Conservation (phyloP, 2,113 vertebrate species). For the Smithornis capensis region DNA sequence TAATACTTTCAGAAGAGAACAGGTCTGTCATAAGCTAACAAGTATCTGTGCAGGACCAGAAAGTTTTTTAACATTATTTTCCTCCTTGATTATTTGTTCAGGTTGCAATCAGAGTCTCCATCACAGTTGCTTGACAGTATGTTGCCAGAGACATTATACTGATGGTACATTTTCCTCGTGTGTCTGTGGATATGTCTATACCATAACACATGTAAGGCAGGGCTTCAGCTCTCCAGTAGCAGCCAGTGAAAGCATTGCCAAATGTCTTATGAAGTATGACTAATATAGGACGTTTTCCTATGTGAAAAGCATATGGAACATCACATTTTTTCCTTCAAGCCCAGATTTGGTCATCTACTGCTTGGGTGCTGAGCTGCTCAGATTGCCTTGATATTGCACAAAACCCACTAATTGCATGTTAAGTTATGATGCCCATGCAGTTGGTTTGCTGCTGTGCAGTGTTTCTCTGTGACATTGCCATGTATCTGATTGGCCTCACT, state of each 20-base stretch:
- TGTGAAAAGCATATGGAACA: fast-evolving
- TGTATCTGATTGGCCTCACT: not conserved
- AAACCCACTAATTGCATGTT: not conserved
- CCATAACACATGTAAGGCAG: not conserved
- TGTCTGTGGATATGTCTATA: not conserved
- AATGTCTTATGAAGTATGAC: not conserved
- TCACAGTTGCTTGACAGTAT: not conserved
- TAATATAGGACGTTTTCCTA: not conserved
- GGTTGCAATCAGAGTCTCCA: not conserved
- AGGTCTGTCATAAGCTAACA: not conserved
- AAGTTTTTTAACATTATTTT: not conserved
- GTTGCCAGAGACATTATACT: not conserved
- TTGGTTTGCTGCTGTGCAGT: not conserved
- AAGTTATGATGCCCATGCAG: not conserved
- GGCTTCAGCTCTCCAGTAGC: not conserved
- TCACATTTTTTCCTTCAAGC: not conserved
- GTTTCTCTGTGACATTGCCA: not conserved
- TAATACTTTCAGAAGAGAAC: not conserved
- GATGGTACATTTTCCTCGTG: fast-evolving
- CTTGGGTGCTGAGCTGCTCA: not conserved
- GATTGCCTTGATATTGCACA: not conserved
- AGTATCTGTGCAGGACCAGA: not conserved
- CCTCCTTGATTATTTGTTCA: not conserved
- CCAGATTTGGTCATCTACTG: not conserved
- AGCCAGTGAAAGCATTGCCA: not conserved